Evolutionary conservation across 2,113 vertebrate genomes (phyloP).

Genomic region (Catharus fuscescens): DNA sequence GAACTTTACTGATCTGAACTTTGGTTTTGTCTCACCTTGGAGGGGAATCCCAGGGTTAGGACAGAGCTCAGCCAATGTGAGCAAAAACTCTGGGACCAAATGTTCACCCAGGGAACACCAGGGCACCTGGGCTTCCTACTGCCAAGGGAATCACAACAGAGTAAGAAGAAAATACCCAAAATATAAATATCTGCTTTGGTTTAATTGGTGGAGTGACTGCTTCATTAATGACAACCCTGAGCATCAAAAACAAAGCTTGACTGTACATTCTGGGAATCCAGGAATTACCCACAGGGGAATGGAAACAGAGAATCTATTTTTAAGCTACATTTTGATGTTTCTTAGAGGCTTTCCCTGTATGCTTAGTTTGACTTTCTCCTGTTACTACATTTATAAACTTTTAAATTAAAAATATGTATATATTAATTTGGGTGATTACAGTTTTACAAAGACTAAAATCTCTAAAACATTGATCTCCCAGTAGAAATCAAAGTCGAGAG

Average conservation of each 20-base stretch:
- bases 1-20: neutral
- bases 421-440: neutral
- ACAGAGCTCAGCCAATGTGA: neutral
- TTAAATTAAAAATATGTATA: neutral
- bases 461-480: neutral
- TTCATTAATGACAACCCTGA: neutral
- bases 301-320: neutral
- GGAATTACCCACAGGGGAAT: neutral
- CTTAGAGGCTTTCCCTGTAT: neutral
- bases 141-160: neutral
- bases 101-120: neutral
- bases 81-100: neutral
- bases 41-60: neutral
- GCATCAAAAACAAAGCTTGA: neutral
- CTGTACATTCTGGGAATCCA: neutral
- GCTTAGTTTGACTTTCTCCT: neutral
- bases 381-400: neutral
- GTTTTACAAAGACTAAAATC: neutral
- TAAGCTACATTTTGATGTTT: neutral
- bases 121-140: neutral
- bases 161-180: no score
- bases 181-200: neutral
- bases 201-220: neutral
- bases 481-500: neutral
- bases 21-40: neutral